Conservation (phyloP, 2,888 invertebrate species). For the Unio pictorum region DNA sequence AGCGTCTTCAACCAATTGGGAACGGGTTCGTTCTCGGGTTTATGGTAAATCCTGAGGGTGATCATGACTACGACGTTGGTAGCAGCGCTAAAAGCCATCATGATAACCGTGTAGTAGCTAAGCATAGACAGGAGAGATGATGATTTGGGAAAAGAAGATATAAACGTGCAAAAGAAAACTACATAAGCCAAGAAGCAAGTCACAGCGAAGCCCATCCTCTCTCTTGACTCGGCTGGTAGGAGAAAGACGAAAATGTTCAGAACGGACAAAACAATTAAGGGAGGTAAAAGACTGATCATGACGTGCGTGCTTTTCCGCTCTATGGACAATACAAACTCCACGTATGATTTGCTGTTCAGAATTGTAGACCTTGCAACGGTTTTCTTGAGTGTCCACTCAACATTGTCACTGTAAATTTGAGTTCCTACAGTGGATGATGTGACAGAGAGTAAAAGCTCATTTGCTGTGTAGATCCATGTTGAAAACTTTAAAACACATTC, state of each 20-base stretch:
- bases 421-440: constrained; percentile 9
- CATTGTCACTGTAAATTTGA: constrained; percentile 26
- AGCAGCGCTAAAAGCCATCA: constrained; percentile 31
- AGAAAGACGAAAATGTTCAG: constrained; percentile 29
- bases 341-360: constrained; percentile 13
- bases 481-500: constrained; percentile 21
- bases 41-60: constrained; percentile 20
- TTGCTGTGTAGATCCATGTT: constrained; percentile 17
- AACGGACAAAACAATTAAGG: constrained; percentile 18
- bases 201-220: constrained; percentile 29
- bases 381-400: constrained; percentile 21
- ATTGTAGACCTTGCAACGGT: constrained; percentile 7
- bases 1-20: no score
- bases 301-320: constrained; percentile 21
- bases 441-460: constrained; percentile 14
- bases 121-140: constrained; percentile 24
- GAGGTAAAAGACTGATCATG: constrained; percentile 23
- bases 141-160: constrained; percentile 22
- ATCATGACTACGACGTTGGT: constrained; percentile 18
- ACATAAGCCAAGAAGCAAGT: constrained; percentile 30
- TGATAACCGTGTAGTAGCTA: constrained; percentile 30
- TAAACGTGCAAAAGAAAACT: constrained; percentile 24
- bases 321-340: constrained; percentile 16
- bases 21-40: constrained; percentile 6
- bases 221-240: constrained; percentile 28